phyloP scores from a whole-genome alignment of 2,113 vertebrate species.

The Propithecus coquereli region DNA sequence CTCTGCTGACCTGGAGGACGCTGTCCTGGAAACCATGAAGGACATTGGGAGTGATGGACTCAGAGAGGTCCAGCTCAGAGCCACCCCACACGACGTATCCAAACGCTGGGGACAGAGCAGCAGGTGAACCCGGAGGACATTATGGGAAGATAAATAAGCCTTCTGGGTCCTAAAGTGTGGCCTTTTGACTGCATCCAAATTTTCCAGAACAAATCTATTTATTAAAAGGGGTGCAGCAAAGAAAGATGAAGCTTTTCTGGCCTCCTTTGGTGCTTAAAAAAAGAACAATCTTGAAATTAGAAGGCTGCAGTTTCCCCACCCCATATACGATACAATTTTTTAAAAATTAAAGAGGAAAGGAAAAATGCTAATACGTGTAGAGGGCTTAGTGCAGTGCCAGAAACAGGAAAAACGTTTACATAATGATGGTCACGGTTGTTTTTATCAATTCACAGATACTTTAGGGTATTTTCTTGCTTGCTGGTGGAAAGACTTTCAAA shows the following conservation, averaged over 20 bases:
- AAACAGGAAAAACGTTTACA: background rate
- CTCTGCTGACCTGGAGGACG: fast-evolving
- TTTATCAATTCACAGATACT: background rate
- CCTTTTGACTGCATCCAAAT: too few relatives aligned
- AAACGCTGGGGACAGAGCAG: background rate
- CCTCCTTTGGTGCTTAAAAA: too few relatives aligned
- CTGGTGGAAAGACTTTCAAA: background rate
- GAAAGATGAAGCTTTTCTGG: too few relatives aligned
- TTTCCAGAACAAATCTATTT: too few relatives aligned
- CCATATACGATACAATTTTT: background rate
- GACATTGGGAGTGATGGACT: fast-evolving
- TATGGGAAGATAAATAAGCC: background rate
- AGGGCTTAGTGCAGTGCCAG: background rate
- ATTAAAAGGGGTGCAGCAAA: too few relatives aligned
- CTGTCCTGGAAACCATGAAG: background rate
- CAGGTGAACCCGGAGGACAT: background rate
- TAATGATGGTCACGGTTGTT: fast-evolving
- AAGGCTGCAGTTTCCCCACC: too few relatives aligned
- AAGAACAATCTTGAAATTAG: too few relatives aligned
- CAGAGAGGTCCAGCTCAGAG: background rate
- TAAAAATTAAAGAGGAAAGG: background rate
- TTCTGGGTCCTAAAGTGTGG: too few relatives aligned
- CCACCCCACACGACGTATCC: too few relatives aligned
- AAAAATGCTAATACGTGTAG: fast-evolving
- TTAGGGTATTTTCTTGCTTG: background rate